These are phyloP conservation scores for Steatocranus sp. DNA, from an alignment of 2,797 vertebrate species.

Conservation along the genomic window DNA sequence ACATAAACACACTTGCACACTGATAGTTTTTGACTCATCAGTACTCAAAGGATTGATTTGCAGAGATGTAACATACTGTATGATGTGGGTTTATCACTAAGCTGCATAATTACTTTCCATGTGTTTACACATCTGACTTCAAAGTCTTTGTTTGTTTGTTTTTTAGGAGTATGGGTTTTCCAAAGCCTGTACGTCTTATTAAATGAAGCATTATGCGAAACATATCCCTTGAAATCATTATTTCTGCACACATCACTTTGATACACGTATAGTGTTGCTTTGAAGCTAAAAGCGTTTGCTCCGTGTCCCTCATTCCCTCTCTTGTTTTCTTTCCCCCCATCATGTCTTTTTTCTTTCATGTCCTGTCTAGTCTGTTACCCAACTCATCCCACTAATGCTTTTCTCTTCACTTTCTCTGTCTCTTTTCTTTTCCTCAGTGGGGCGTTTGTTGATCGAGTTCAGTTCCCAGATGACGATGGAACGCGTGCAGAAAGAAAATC, in stretches of 20 bases:
- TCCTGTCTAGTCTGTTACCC: not conserved
- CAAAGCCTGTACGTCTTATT: constrained; percentile 38
- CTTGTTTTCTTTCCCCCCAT: not conserved
- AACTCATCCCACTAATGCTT: constrained; percentile 2
- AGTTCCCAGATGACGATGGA: constrained; percentile 97
- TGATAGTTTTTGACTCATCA: not conserved
- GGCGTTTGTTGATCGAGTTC: constrained; percentile 96
- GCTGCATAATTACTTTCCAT: constrained; percentile 37
- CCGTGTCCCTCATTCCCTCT: not conserved
- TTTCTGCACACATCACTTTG: constrained; percentile 45
- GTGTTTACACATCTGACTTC: constrained; percentile 40
- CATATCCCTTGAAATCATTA: constrained; percentile 35
- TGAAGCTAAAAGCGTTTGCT: constrained; percentile 38
- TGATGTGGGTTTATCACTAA: constrained; percentile 9
- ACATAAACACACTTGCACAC: not conserved
- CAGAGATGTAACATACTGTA: not conserved
- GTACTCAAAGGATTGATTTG: constrained; percentile 24
- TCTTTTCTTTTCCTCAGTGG: constrained; percentile 75
- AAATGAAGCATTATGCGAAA: constrained; percentile 43
- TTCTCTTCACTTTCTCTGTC: not conserved
- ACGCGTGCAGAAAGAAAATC: constrained; percentile 94
- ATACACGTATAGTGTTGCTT: constrained; percentile 33
- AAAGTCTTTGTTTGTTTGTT: constrained; percentile 56
- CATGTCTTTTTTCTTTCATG: not conserved
- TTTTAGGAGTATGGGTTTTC: constrained; percentile 36